Percentiles rank a stretch among this genome's conserved stretches.
Evolutionary conservation across 2,113 vertebrate species (phyloP).

Genomic region (Meriones unguiculatus): DNA sequence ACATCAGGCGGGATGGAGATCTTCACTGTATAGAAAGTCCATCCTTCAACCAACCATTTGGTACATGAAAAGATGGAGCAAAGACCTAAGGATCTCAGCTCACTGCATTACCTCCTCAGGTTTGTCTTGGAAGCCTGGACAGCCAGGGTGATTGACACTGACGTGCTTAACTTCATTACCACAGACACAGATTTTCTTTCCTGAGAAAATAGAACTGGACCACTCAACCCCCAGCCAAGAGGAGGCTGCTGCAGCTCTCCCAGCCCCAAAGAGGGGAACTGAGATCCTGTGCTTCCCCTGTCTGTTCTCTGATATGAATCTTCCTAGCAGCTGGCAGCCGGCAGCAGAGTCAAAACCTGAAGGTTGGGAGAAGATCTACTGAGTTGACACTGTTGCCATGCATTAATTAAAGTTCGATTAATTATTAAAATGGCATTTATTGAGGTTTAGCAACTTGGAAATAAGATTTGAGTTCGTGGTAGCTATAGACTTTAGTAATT

Average conservation of each 20-base stretch:
- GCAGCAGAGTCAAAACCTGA: background rate
- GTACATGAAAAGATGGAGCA: background rate
- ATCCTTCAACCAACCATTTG: background rate
- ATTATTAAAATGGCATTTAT: conserved; percentile 86
- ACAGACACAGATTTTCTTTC: conserved; percentile 2
- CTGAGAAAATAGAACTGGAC: background rate
- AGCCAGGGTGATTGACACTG: background rate
- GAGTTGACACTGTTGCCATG: conserved; percentile 72
- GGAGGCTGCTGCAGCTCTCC: background rate
- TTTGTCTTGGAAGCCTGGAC: background rate
- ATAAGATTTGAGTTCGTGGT: conserved; percentile 72
- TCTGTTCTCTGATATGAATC: rapidly evolving
- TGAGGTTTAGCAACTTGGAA: conserved; percentile 81
- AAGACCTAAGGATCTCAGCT: background rate
- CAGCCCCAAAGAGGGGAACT: background rate
- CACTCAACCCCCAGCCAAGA: background rate
- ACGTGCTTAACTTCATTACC: background rate
- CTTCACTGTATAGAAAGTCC: background rate
- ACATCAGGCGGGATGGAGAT: background rate
- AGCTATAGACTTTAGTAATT: conserved; percentile 80
- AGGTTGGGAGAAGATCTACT: conserved; percentile 35
- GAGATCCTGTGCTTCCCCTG: rapidly evolving
- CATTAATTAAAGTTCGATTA: conserved; percentile 84
- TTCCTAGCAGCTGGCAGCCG: background rate
- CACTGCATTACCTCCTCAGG: background rate